Evolutionary conservation across 2,888 invertebrate genomes (phyloP), one percentile per base, ranked within the genome.

Genomic region (Sphaerophoria taeniata): DNA sequence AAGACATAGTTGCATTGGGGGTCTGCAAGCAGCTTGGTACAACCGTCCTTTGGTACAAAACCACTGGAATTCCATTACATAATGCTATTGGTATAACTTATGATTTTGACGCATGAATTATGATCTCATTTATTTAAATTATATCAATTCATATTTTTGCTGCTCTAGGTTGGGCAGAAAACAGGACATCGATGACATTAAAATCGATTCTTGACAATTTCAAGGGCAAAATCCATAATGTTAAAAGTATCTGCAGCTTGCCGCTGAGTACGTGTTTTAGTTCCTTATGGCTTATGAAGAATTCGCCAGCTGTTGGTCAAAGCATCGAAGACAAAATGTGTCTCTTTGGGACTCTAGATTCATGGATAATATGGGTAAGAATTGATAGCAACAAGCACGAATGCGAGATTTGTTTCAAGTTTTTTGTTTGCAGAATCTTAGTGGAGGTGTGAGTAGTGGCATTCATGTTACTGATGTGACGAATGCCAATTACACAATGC

Each of bases 11-110:
- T 89, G 96, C 97, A 12, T 94, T 98, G 87, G 98, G 99, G 12
- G 95, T 99, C 65, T 97, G 98, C 72, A 99, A 99, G 93, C 99
- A 99, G 93, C 94, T 98, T 89, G 99, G 99, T 93, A 98, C 99
- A 1, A 97, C 98, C 12, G 93, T 99, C 82, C 94, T 97, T 3
- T 99, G 99, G 99, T 97, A 99, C 91, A 96, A 95, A 88, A 90
- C 93, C 24, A 98, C 98, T 53, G 99, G 99, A 74, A 94, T 96
- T 90, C 98, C 98, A 31, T 93, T 99, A 56, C 95, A 97, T 91
- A 98, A 99, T 94, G 98, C 99, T 73, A 97, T 99, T 90, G 96
- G 97, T 97, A 91, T 89, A 71, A 1, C 3, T 39, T 16, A 6
- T 5, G 49, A 16, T 49, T 14, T 43, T 24, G 24, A 11, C 33